phyloP scores from a whole-genome alignment of 1,140 invertebrate species.

The Leptinotarsa undecemlineata region DNA sequence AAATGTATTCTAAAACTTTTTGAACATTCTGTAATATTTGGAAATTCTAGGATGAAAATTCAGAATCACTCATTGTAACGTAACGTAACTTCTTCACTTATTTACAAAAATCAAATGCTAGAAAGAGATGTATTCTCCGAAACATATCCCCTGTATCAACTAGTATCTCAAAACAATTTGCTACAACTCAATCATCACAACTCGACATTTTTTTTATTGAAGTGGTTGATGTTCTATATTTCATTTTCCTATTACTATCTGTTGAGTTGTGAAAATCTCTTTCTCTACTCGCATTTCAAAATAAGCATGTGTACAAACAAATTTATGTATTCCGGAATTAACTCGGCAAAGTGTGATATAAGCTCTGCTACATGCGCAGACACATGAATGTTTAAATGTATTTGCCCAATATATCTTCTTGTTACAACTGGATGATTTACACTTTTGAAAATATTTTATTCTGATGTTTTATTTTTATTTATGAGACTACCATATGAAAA shows the following conservation, averaged over 20 bases:
- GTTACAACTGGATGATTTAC: not conserved
- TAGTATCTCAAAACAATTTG: too few species aligned
- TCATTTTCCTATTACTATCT: not conserved
- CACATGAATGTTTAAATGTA: not conserved
- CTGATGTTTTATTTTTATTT: not conserved
- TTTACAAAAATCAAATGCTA: too few species aligned
- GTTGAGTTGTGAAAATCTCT: conserved; percentile 24
- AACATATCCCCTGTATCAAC: too few species aligned
- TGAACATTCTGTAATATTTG: too few species aligned
- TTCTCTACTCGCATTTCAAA: conserved; percentile 10
- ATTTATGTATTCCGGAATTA: conserved; percentile 27
- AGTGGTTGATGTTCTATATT: not conserved
- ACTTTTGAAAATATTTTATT: not conserved
- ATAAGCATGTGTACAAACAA: conserved; percentile 14
- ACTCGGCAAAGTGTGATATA: conserved; percentile 5
- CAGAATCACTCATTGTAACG: too few species aligned
- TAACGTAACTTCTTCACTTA: too few species aligned
- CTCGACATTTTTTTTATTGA: too few species aligned
- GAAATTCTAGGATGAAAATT: too few species aligned
- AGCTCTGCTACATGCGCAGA: not conserved
- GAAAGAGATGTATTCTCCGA: too few species aligned
- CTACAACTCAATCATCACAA: too few species aligned
- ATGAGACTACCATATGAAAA: not conserved
- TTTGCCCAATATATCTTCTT: not conserved
- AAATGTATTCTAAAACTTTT: too few species aligned